phyloP scores from a whole-genome alignment of 2,888 invertebrate species.

The Trissolcus brochymenae region DNA sequence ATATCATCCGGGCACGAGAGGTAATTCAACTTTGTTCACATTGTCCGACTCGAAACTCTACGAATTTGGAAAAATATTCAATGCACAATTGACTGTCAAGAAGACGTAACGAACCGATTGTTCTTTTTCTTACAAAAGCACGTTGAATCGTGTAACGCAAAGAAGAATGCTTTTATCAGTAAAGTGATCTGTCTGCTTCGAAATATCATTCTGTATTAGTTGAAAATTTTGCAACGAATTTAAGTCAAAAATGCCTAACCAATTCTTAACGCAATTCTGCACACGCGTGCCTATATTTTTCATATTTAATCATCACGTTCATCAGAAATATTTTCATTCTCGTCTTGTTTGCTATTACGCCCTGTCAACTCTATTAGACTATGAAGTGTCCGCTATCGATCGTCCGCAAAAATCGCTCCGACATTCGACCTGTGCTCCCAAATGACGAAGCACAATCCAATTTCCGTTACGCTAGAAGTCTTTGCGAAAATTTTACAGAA shows the following conservation, averaged over 20 bases:
- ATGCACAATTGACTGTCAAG: conserved; percentile 49
- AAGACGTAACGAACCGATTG: conserved; percentile 60
- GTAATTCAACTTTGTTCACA: conserved; percentile 17
- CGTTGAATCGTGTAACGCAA: conserved; percentile 43
- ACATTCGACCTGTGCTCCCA: background rate
- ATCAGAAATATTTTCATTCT: conserved; percentile 23
- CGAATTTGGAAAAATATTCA: conserved; percentile 55
- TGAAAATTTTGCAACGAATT: conserved; percentile 30
- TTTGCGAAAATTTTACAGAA: background rate
- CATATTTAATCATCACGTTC: conserved; percentile 35
- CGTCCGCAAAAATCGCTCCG: conserved; percentile 16
- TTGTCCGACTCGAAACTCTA: conserved; percentile 33
- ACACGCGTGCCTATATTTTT: background rate
- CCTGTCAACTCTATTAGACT: conserved; percentile 31
- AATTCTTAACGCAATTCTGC: conserved; percentile 28
- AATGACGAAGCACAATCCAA: background rate
- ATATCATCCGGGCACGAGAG: conserved; percentile 26
- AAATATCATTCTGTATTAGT: conserved; percentile 41
- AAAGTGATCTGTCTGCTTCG: conserved; percentile 51
- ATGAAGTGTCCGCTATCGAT: conserved; percentile 29
- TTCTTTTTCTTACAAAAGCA: conserved; percentile 52
- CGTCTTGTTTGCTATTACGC: conserved; percentile 3
- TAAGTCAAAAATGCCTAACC: conserved; percentile 43
- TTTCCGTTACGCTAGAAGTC: conserved; percentile 6
- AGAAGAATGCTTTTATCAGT: conserved; percentile 45